phyloP scores from a whole-genome alignment of 2,888 invertebrate species.

The Resseliella maxima region DNA sequence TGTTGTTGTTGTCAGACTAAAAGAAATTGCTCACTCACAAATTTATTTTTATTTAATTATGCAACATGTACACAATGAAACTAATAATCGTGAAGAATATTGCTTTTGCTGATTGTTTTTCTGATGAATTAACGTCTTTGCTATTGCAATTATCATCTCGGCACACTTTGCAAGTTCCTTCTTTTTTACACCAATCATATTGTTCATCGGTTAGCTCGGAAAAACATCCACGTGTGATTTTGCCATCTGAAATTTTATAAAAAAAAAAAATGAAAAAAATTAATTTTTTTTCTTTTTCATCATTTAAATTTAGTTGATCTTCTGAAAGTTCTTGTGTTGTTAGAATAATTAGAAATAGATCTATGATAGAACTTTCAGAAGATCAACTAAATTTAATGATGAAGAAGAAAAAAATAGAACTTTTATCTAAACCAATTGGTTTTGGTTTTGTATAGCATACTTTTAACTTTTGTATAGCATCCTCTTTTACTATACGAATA shows the following conservation, averaged over 20 bases:
- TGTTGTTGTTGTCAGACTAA: no score
- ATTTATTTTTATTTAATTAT: no score
- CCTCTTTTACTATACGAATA: not conserved
- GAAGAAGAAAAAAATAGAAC: no score
- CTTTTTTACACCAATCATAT: not conserved
- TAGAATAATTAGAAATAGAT: no score
- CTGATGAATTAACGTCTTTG: not conserved
- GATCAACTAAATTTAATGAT: no score
- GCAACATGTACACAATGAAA: no score
- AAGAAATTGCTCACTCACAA: no score
- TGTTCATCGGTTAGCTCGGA: not conserved
- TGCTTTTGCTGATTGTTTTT: not conserved
- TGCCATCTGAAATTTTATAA: not conserved
- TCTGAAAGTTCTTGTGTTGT: no score
- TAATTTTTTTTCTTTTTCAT: not conserved
- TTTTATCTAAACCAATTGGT: no score
- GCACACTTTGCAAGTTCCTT: not conserved
- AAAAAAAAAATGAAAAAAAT: not conserved
- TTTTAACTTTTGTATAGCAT: not conserved
- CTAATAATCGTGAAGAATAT: no score
- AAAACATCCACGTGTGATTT: not conserved
- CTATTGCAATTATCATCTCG: not conserved
- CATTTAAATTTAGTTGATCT: not conserved
- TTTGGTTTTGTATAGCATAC: no score
- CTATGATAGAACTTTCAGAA: no score